Evolutionary conservation across 53 echinoderm and acorn worm genomes (phyloP).

Genomic region (Holothuria leucospilota): DNA sequence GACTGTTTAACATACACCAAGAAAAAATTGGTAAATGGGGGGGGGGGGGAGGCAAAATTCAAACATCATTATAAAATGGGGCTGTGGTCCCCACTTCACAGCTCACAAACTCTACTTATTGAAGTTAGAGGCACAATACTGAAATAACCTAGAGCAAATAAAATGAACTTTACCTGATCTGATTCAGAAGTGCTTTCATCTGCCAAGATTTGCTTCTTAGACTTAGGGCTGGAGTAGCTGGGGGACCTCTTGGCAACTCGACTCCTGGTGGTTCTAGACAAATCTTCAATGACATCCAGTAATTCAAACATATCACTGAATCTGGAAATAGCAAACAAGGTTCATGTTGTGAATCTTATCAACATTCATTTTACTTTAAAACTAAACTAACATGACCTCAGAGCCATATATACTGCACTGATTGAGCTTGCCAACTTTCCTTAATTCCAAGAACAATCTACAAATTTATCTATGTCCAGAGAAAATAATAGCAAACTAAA

Average conservation of each 20-base stretch:
- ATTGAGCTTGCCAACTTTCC: not conserved
- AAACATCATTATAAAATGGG: too few species aligned
- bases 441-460: not conserved
- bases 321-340: slow-evolving; percentile 46
- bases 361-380: not conserved
- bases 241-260: slow-evolving; percentile 89
- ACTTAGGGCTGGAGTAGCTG: slow-evolving; percentile 83
- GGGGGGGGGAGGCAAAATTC: too few species aligned
- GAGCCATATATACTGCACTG: not conserved
- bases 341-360: not conserved
- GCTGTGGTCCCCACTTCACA: too few species aligned
- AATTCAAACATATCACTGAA: slow-evolving; percentile 94
- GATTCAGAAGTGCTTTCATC: slow-evolving; percentile 79
- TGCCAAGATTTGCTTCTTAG: slow-evolving; percentile 65
- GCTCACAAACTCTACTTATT: too few species aligned
- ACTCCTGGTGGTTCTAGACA: slow-evolving; percentile 87
- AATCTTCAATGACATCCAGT: slow-evolving; percentile 90
- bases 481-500: too few species aligned
- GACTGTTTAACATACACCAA: too few species aligned
- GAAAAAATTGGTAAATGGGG: too few species aligned
- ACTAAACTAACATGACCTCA: not conserved
- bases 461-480: too few species aligned
- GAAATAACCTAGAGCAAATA: too few species aligned
- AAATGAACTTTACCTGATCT: slow-evolving; percentile 72
- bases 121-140: too few species aligned